A percentile compares a stretch with the other conserved stretches of the same genome.
Conservation (phyloP, 2,113 vertebrate genomes). For the Gnathonemus longibarbis region DNA sequence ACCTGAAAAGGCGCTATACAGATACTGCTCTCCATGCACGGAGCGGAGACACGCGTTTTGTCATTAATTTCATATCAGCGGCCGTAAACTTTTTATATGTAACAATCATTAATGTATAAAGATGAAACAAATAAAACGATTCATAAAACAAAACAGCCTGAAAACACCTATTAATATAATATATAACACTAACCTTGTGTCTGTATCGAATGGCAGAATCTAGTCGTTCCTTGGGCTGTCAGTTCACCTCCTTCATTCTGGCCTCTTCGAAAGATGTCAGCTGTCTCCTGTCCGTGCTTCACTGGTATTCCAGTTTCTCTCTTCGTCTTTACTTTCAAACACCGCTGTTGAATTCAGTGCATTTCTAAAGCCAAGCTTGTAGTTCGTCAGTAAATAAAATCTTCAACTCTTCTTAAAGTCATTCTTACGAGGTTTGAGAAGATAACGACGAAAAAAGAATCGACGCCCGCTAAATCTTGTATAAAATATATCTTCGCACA, state of each 20-base stretch:
- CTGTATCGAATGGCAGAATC: not conserved
- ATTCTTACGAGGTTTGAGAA: conserved; percentile 6
- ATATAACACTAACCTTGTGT: conserved; percentile 48
- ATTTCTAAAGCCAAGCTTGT: conserved; percentile 27
- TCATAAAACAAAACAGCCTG: not conserved
- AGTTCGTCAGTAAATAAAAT: conserved; percentile 12
- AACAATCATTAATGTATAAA: not conserved
- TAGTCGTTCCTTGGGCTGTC: not conserved
- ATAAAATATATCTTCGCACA: conserved; percentile 1
- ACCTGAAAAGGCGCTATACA: not conserved
- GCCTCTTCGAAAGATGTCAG: not conserved
- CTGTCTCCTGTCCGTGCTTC: not conserved
- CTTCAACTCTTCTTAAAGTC: conserved; percentile 16
- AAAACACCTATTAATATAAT: not conserved
- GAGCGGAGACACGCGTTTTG: too few relatives aligned
- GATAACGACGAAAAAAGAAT: not conserved
- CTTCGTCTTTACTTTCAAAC: not conserved
- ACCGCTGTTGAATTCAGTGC: not conserved
- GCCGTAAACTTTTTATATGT: not conserved
- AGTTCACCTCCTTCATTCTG: not conserved
- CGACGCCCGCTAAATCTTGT: not conserved
- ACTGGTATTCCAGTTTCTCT: conserved; percentile 3
- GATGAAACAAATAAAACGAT: not conserved
- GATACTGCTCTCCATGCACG: conserved; percentile 22
- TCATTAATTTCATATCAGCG: not conserved